These are phyloP conservation scores for Cheilinus undulatus DNA, from an alignment of 2,113 vertebrate species.

Conservation along the genomic window DNA sequence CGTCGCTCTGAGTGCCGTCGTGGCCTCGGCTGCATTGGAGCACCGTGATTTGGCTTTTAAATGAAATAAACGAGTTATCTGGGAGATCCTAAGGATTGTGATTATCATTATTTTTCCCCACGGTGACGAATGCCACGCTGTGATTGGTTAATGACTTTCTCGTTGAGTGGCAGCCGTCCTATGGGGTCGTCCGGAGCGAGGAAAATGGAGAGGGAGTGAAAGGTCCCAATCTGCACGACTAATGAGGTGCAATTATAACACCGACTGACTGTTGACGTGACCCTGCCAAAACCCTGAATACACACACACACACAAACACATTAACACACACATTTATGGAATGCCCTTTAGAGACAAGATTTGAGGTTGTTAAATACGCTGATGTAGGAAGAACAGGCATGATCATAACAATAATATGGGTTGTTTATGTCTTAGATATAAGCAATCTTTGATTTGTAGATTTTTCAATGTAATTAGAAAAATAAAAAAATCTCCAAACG, in stretches of 20 bases:
- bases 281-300: constrained; percentile 46
- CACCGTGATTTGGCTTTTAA: constrained; percentile 80
- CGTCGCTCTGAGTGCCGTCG: constrained; percentile 64
- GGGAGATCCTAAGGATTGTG: constrained; percentile 75
- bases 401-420: background rate
- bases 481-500: no score
- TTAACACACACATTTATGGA: background rate
- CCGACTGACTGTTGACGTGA: constrained; percentile 69
- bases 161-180: constrained; percentile 77
- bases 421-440: constrained; percentile 9
- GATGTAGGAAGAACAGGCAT: background rate
- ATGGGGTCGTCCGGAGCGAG: constrained; percentile 69
- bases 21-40: constrained; percentile 69
- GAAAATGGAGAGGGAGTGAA: constrained; percentile 68
- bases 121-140: constrained; percentile 71
- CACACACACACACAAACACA: constrained; percentile 29
- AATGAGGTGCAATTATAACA: constrained; percentile 76
- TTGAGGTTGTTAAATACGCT: constrained; percentile 8
- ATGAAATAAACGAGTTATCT: constrained; percentile 78
- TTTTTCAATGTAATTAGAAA: no score
- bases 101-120: constrained; percentile 75
- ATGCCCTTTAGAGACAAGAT: constrained; percentile 18
- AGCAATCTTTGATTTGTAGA: no score
- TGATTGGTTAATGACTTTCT: constrained; percentile 81
- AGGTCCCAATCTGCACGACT: constrained; percentile 69